Evolutionary conservation across 2,797 vertebrate species (phyloP), one percentile per base, ranked within the genome.

Genomic region (Pseudocheirus occidentalis): DNA sequence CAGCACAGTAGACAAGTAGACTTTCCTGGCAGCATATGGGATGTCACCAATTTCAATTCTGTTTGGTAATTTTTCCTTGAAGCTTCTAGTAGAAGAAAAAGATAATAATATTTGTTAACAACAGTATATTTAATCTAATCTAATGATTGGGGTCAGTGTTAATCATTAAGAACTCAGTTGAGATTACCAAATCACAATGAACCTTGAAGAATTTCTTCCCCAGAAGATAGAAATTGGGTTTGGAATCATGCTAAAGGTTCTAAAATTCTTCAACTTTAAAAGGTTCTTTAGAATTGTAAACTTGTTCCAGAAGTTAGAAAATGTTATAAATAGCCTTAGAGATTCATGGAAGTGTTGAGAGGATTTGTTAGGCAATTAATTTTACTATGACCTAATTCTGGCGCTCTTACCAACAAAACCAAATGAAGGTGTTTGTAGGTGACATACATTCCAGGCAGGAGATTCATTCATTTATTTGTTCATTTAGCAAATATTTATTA

Each of bases 41-140:
- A 57, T 62, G 34, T 56, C 90, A 40, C 40, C 55, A 40, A 3
- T 55, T 91, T 24, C 28, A 92, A 29, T 11, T 91, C 50, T 93
- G 91, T 10, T 53, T 87, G 21, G 27, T 87, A 87, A 54, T 92
- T 93, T 91, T 94, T 53, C 46, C 93, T 94, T 95, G 81, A 31
- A 55, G 31, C 21, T 92, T 92, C 57, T 21, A 58, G 31, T 55
- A 14, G n/a, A 92, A 93, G 24, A 54, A 92, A 66, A 97, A n/a
- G 92, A 55, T 54, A 93, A 59, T 90, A 10, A 40, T 21, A 92
- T 54, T 54, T 54, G 53, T 12, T 54, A 11, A 54, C 1, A 54
- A 54, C 9, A 1, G 28, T 55, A 50, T 29, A 52, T 87, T 92
- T 87, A 56, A 87, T 0, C 57, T 62, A 81, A 94, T 93, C 57